Percentiles rank a stretch among this genome's conserved stretches.
These are phyloP conservation scores for Xestia xanthographa DNA, from an alignment of 2,888 invertebrate genomes.

Conservation along the genomic window DNA sequence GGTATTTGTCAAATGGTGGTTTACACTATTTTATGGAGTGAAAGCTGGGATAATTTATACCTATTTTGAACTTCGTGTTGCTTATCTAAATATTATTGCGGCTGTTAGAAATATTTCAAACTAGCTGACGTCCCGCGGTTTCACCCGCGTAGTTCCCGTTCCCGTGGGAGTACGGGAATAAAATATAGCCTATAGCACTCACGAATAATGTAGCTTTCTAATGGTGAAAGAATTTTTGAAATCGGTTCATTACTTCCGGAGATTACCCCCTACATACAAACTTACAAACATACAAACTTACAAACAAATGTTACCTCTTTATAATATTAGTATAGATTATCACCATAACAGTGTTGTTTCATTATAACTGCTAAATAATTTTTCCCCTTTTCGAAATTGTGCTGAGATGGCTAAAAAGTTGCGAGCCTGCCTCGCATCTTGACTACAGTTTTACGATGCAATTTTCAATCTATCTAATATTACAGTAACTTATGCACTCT, in stretches of 20 bases:
- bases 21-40: constrained; percentile 1
- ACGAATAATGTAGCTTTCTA: too few species aligned
- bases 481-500: neutral
- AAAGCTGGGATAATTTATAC: constrained; percentile 1
- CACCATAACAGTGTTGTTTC: neutral
- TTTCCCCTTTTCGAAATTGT: neutral
- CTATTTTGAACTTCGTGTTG: neutral
- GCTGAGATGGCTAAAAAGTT: neutral
- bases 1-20: neutral
- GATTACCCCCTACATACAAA: too few species aligned
- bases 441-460: constrained; percentile 25
- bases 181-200: too few species aligned
- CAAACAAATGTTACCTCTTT: too few species aligned
- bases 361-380: neutral
- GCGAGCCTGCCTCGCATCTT: neutral
- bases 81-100: neutral
- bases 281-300: too few species aligned
- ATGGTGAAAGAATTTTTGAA: too few species aligned
- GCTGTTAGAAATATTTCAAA: neutral
- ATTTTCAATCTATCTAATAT: constrained; percentile 7
- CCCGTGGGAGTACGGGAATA: too few species aligned
- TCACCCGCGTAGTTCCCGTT: too few species aligned
- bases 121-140: too few species aligned
- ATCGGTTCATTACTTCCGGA: too few species aligned
- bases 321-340: too few species aligned